Evolutionary conservation across 2,888 invertebrate genomes (phyloP), one percentile per base, ranked within the genome.

Genomic region (Epicampocera succincta): DNA sequence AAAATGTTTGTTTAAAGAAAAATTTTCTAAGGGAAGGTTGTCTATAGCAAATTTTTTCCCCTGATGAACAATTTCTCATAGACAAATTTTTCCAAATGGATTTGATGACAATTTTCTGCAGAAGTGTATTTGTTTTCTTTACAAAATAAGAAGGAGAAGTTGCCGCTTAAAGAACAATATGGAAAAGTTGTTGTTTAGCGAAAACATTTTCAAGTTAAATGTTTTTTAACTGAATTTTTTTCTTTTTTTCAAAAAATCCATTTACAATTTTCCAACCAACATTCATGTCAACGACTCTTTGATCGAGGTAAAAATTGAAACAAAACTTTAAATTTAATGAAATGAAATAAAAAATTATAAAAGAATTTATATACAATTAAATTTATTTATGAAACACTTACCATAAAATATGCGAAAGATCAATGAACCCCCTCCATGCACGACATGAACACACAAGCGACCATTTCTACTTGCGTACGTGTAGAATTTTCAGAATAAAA

Each of bases 241-340:
- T 4, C 19, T 15, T 48, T 65, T n/a, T n/a, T n/a, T n/a, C 44
- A 46, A 46, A 21, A 65, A 40, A 13, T 65, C 40, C 38, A 58
- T 56, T 56, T 11, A 40, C 29, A 21, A 11, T 8, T 0, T 21
- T 19, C 40, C 12, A 33, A 4, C 44, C 11, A 46, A 33, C n/a
- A 54, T 17, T 3, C 68, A 78, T 61, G 82, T 82, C 78, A 75
- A 66, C 65, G 82, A 74, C 82, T 66, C 17, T 54, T 78, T 78
- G 42, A 78, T 78, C 78, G 78, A 82, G 82, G 82, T 78, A 33
- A 74, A 83, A 74, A 74, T 60, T 11, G 54, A 80, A 80, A 83
- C 80, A 84, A 77, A 80, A 85, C 77, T 86, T 56, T 21, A 72
- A 58, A 66, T 12, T 66, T 19, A 50, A 48, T 58, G 11, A 17